Base-by-base conservation (phyloP, 2,113 vertebrate species). In the Charadrius vociferus region DNA sequence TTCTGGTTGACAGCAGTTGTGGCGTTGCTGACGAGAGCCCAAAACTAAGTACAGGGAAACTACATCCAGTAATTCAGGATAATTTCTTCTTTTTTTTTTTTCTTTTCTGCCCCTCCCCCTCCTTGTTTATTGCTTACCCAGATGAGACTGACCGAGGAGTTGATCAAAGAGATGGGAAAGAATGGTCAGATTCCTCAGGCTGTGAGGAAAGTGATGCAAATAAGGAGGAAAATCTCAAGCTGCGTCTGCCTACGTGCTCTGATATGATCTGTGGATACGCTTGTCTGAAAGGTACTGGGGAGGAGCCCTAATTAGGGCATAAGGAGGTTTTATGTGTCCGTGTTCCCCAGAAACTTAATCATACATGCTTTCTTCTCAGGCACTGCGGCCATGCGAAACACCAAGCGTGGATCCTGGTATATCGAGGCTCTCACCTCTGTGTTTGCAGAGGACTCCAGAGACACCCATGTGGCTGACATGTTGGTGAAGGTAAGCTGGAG, bases 241-340 rank as follows among this genome's bases (percentile, higher is more conserved):
- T 99, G 68, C 99, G 99, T 80, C 98, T 99, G 52, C 99, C 99
- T 5, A 99, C 99, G 0, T 97, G 99, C 67, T 99, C 99, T 0
- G 99, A 99, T 97, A 99, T 99, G 99, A 99, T 99, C 87, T 99
- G 99, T 63, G 99, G 99, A 92, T 99, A 98, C 5, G 99, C 99
- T 43, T 99, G 99, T 81, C 99, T 99, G 88, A 99, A 98, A 99
- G 99, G 99, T 99, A 98, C 92, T 87, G 8, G 30, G 26, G 7
- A 15, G 66, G 98, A 97, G 97, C 94, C 98, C 37, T 73, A 0
- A 20, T 6, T 34, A 19, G 27, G 34, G 7, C n/a, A 16, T 10
- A 3, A 71, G 61, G 52, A 82, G 21, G 22, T 49, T 73, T 61
- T 19, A 0, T 20, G 19, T 79, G 59, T 68, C 43, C 67, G 5